A percentile compares a stretch with the other conserved stretches of the same genome.
These are phyloP conservation scores for Myiozetetes cayanensis DNA, from an alignment of 2,113 vertebrate species.

Conservation along the genomic window DNA sequence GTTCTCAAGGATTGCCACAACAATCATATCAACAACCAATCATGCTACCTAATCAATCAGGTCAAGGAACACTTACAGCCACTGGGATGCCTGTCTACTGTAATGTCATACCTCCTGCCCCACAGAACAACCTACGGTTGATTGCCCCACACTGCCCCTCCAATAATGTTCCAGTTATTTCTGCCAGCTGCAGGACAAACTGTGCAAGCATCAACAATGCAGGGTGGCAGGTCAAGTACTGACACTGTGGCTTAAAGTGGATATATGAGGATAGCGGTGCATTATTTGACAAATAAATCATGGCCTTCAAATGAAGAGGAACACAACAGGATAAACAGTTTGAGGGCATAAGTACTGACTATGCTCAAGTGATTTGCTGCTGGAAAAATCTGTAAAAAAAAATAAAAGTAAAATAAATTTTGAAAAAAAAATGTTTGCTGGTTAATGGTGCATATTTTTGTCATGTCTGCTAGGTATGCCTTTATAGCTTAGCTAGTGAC, in stretches of 20 bases:
- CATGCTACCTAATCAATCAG: slow-evolving; percentile 81
- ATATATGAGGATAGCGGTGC: slow-evolving; percentile 1
- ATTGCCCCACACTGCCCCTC: slow-evolving; percentile 79
- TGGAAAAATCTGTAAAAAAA: slow-evolving; percentile 75
- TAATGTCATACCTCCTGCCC: slow-evolving; percentile 85
- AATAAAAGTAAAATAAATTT: slow-evolving; percentile 38
- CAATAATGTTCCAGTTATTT: slow-evolving; percentile 76
- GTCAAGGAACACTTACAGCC: slow-evolving; percentile 81
- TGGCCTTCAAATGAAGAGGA: slow-evolving; percentile 69
- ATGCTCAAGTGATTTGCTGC: slow-evolving; percentile 69
- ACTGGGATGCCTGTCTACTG: slow-evolving; percentile 87
- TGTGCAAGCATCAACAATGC: slow-evolving; percentile 80
- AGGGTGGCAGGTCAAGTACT: slow-evolving; percentile 88
- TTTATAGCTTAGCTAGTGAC: slow-evolving; percentile 83
- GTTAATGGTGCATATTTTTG: slow-evolving; percentile 85
- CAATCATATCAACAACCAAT: slow-evolving; percentile 88
- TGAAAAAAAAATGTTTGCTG: slow-evolving; percentile 74
- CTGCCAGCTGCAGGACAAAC: slow-evolving; percentile 84
- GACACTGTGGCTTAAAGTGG: slow-evolving; percentile 60
- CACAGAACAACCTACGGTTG: slow-evolving; percentile 79
- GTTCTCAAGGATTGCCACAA: slow-evolving; percentile 81
- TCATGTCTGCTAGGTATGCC: slow-evolving; percentile 82
- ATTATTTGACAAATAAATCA: slow-evolving; percentile 46
- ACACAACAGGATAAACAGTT: not conserved
- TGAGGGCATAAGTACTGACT: slow-evolving; percentile 52